These are phyloP conservation scores for Pterostichus madidus DNA, from an alignment of 2,888 invertebrate genomes.

Conservation along the genomic window DNA sequence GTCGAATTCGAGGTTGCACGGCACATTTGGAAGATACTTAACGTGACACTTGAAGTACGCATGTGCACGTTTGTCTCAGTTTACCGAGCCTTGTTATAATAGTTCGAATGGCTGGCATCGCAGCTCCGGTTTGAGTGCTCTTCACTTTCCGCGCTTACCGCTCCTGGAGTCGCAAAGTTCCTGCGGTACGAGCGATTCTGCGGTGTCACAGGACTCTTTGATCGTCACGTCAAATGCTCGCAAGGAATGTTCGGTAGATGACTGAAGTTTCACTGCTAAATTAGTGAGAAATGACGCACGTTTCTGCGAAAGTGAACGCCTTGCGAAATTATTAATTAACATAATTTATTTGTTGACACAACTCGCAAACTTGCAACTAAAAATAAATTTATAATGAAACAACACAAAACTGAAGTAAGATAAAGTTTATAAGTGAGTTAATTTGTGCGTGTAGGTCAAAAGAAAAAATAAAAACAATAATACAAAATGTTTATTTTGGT, in stretches of 20 bases:
- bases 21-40: slow-evolving; percentile 53
- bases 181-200: slow-evolving; percentile 10
- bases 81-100: slow-evolving; percentile 50
- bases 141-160: slow-evolving; percentile 11
- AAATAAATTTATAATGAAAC: no score
- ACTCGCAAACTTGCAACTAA: neutral
- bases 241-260: slow-evolving; percentile 15
- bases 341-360: neutral
- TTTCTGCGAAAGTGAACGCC: neutral
- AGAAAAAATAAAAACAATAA: no score
- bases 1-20: neutral
- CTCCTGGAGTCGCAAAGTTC: slow-evolving; percentile 25
- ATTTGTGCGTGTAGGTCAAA: no score
- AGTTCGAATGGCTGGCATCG: slow-evolving; percentile 15
- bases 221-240: slow-evolving; percentile 33
- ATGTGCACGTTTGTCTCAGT: slow-evolving; percentile 32
- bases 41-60: slow-evolving; percentile 20
- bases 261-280: neutral
- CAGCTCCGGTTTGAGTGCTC: slow-evolving; percentile 10
- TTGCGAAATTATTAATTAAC: neutral
- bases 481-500: no score
- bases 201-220: slow-evolving; percentile 25
- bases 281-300: neutral
- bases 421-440: no score
- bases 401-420: no score